A percentile compares a stretch with the other conserved stretches of the same genome.
Conservation (phyloP, 2,888 invertebrate species). For the Pimpla rufipes region DNA sequence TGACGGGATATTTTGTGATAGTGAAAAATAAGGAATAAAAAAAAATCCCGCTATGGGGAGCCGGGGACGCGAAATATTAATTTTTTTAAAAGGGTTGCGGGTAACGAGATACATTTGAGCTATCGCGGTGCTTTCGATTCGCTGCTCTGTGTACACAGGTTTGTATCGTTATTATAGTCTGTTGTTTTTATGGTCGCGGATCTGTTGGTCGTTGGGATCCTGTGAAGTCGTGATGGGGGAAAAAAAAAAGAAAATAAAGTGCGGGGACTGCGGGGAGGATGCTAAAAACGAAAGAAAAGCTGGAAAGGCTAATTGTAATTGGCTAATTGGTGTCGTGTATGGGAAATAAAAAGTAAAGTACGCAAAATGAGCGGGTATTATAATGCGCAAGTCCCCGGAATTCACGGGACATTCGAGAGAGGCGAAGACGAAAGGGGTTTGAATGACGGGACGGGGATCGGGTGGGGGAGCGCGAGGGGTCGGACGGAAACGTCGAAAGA, state of each 20-base stretch:
- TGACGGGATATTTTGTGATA: not conserved
- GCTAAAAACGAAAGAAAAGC: not conserved
- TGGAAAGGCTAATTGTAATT: constrained; percentile 44
- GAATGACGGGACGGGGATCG: not conserved
- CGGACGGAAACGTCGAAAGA: constrained; percentile 25
- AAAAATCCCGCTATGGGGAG: constrained; percentile 19
- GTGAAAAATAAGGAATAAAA: no score
- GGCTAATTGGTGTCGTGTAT: constrained; percentile 54
- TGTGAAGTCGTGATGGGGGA: constrained; percentile 17
- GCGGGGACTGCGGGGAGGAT: not conserved
- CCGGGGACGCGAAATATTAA: constrained; percentile 41
- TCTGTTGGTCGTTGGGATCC: constrained; percentile 23
- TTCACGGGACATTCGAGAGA: constrained; percentile 24
- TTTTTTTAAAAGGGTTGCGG: constrained; percentile 51
- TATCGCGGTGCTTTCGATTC: constrained; percentile 48
- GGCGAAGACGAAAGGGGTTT: constrained; percentile 10
- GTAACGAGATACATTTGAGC: constrained; percentile 36
- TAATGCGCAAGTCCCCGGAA: constrained; percentile 21
- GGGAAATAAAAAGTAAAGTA: constrained; percentile 18
- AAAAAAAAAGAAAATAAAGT: constrained; percentile 1
- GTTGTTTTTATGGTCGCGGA: constrained; percentile 10
- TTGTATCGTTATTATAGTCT: not conserved
- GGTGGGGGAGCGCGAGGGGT: constrained; percentile 2
- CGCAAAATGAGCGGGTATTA: constrained; percentile 9
- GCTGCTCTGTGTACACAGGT: constrained; percentile 1